Conservation (phyloP, 2,113 vertebrate genomes). For the Thamnaconus septentrionalis region DNA sequence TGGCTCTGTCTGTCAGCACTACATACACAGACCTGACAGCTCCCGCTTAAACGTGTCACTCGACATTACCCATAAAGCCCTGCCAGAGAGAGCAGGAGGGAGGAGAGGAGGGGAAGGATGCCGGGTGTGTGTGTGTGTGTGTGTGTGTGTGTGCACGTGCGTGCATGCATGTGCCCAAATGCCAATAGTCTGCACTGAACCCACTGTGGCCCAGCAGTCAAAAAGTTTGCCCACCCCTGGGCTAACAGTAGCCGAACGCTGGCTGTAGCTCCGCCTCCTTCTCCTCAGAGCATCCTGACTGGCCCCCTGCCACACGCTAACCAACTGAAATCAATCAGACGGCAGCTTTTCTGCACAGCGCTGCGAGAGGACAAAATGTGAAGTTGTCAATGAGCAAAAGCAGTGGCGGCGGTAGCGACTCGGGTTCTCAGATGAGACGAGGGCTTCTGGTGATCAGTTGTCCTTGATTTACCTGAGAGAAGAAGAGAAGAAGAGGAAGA, state of each 20-base stretch:
- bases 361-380: too few relatives aligned
- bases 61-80: slow-evolving; percentile 68
- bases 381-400: too few relatives aligned
- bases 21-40: slow-evolving; percentile 68
- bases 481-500: slow-evolving; percentile 8
- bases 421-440: too few relatives aligned
- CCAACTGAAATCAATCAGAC: too few relatives aligned
- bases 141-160: background rate
- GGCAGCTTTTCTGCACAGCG: too few relatives aligned
- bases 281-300: too few relatives aligned
- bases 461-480: slow-evolving; percentile 27
- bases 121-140: background rate
- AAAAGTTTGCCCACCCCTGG: too few relatives aligned
- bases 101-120: slow-evolving; percentile 11
- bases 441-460: background rate
- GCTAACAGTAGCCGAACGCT: too few relatives aligned
- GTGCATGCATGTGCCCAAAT: background rate
- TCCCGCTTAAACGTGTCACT: slow-evolving; percentile 74
- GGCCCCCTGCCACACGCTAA: too few relatives aligned
- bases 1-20: slow-evolving; percentile 66
- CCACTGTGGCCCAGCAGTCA: too few relatives aligned
- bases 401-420: too few relatives aligned
- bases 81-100: slow-evolving; percentile 27
- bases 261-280: too few relatives aligned
- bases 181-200: background rate